Evolutionary conservation across 2,113 vertebrate genomes (phyloP).

Genomic region (Leucopsar rothschildi): DNA sequence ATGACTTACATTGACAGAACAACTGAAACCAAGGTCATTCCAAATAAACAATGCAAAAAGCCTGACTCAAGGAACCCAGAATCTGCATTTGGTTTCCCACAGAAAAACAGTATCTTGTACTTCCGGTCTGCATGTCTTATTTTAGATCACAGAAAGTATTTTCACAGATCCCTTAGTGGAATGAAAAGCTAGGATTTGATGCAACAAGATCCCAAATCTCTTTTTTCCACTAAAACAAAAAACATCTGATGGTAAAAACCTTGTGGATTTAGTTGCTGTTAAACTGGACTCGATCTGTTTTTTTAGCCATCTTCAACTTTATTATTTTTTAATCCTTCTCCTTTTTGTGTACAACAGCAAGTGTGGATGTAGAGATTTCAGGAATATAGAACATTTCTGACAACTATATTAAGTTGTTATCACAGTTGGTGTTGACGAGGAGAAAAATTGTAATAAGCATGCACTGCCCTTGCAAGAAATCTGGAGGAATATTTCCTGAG

Average conservation of each 20-base stretch:
- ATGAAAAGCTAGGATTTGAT: not conserved
- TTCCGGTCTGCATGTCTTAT: not conserved
- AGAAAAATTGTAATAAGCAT: not conserved
- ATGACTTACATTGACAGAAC: not conserved
- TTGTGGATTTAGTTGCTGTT: not conserved
- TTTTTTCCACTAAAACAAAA: not conserved
- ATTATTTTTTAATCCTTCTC: not conserved
- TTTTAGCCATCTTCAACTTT: not conserved
- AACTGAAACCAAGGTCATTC: not conserved
- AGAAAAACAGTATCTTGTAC: not conserved
- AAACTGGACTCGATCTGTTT: not conserved
- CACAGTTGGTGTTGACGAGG: not conserved
- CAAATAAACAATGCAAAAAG: not conserved
- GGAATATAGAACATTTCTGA: not conserved
- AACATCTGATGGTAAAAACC: not conserved
- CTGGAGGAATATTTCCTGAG: not conserved
- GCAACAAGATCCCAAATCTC: not conserved
- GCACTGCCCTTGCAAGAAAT: not conserved
- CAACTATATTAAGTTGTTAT: not conserved
- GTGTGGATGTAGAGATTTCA: not conserved
- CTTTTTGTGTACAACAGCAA: not conserved
- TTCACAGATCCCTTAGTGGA: not conserved
- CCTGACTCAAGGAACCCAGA: not conserved
- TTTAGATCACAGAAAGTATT: slow-evolving; percentile 15
- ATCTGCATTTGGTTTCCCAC: not conserved